Evolutionary conservation across 2,888 invertebrate genomes (phyloP), one percentile per base, ranked within the genome.

Genomic region (Coelopa pilipes): DNA sequence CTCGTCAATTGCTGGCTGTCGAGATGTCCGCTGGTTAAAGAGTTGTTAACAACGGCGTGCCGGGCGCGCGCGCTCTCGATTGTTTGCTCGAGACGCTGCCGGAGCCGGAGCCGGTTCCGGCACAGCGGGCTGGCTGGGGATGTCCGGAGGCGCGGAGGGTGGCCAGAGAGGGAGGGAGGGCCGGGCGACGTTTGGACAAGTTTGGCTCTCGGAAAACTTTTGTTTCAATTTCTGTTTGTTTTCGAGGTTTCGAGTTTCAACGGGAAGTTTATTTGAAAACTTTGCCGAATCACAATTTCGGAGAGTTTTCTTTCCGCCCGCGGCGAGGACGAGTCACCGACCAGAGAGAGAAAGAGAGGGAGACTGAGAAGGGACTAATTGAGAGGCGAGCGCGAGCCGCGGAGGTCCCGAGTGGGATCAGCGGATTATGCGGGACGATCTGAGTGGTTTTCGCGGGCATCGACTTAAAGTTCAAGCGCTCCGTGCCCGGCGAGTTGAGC

Each of bases 241-340:
- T 68, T 68, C 45, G 17, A 68, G 67, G 67, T 55, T 68, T 68
- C n/a, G 55, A 15, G 21, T 68, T 68, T 21, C 67, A 68, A 68
- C 53, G 46, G 46, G 45, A 57, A 69, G 57, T 57, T 69, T 69
- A 69, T 69, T 69, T 69, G 55, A 55, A 69, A 69, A 69, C n/a
- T 69, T 69, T 69, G 34, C n/a, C 46, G 55, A 69, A 69, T 59
- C 69, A 57, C 17, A 69, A 69, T 69, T 69, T 69, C 19, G 9
- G 34, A 34, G 34, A 34, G 34, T 13, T 60, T 60, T 24, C 21
- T 60, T 60, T 60, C 24, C 4, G 34, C 34, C 34, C 34, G 34
- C 34, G 34, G 34, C 34, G 34, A 34, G 7, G 34, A 34, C 4
- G 34, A 34, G 34, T n/a, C n/a, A n/a, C n/a, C n/a, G n/a, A n/a